Conservation (phyloP, 2,113 vertebrate genomes). For the Triplophysa tibetana region DNA sequence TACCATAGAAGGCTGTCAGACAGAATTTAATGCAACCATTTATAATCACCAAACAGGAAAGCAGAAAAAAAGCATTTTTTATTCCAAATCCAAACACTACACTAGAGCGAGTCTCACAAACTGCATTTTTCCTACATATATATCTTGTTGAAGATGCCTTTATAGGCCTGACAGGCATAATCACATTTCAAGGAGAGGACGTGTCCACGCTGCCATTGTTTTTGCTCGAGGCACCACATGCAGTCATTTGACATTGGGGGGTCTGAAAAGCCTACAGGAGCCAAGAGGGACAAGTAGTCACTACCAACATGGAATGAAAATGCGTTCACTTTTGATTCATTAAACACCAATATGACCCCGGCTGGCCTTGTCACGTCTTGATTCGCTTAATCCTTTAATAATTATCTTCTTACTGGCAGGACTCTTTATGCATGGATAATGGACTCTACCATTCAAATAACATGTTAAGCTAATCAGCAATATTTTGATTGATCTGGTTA, state of each 20-base stretch:
- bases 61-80: background rate
- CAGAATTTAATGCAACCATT: background rate
- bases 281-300: constrained; percentile 12
- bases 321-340: constrained; percentile 17
- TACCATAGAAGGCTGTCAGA: background rate
- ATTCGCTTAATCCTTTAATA: constrained; percentile 29
- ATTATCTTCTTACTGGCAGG: constrained; percentile 13
- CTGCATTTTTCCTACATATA: background rate
- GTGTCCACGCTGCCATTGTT: constrained; percentile 1
- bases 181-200: constrained; percentile 33
- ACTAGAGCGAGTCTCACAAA: background rate
- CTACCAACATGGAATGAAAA: constrained; percentile 6
- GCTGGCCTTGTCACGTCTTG: constrained; percentile 23
- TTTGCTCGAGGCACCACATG: constrained; percentile 19
- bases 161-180: constrained; percentile 18
- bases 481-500: background rate
- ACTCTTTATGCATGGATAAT: constrained; percentile 7
- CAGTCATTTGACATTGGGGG: constrained; percentile 27
- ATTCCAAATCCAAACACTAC: constrained; percentile 18
- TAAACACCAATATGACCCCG: constrained; percentile 28
- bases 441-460: constrained; percentile 10
- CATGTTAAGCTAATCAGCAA: background rate
- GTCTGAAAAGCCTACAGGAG: constrained; percentile 6
- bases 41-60: background rate
- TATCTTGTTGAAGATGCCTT: background rate